A percentile compares a stretch with the other conserved stretches of the same genome.
Conservation (phyloP, 2,888 invertebrate genomes). For the Lapara coniferarum region DNA sequence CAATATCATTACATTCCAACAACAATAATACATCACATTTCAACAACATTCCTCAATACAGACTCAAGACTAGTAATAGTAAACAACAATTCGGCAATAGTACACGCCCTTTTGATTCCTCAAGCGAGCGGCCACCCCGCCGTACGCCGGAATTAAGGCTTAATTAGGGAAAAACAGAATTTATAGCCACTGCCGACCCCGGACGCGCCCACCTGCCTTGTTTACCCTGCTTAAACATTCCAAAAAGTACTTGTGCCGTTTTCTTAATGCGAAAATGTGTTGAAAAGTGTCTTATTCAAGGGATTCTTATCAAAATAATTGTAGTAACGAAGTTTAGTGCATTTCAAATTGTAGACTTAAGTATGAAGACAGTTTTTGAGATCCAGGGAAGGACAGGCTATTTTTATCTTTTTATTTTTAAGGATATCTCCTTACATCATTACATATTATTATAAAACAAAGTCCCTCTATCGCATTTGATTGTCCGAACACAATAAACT, state of each 20-base stretch:
- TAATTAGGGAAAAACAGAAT: slow-evolving; percentile 82
- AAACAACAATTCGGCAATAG: slow-evolving; percentile 13
- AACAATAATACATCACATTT: background rate
- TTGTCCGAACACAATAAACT: no score
- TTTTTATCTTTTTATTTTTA: no score
- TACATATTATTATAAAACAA: no score
- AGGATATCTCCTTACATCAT: no score
- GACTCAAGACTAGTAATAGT: slow-evolving; percentile 6
- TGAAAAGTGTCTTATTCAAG: slow-evolving; percentile 26
- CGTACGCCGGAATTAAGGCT: slow-evolving; percentile 66
- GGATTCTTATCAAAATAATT: background rate
- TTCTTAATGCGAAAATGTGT: slow-evolving; percentile 40
- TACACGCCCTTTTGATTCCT: slow-evolving; percentile 24
- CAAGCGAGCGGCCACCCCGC: slow-evolving; percentile 27
- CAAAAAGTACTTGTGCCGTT: slow-evolving; percentile 33
- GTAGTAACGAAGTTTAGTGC: background rate
- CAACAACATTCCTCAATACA: background rate
- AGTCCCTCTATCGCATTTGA: no score
- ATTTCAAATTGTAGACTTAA: background rate
- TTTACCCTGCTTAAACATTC: slow-evolving; percentile 49
- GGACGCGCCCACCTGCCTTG: slow-evolving; percentile 60
- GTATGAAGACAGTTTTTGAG: no score
- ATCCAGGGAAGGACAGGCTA: no score
- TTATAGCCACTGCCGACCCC: slow-evolving; percentile 70
- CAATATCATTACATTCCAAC: background rate